Conservation (phyloP, 2,797 vertebrate species). For the Alcedo atthis region DNA sequence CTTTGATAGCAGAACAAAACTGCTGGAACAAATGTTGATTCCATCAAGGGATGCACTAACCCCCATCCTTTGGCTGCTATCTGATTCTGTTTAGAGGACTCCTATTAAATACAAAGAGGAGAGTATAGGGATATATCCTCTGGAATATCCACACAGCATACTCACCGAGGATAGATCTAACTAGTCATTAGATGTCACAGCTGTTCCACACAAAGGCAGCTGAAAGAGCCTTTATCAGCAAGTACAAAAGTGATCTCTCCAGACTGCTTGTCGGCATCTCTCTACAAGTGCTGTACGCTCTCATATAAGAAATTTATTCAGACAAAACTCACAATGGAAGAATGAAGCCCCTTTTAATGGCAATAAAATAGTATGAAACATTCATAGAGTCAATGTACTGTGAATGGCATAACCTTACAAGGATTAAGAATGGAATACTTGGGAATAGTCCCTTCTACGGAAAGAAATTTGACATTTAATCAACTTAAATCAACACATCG, state of each 20-base stretch:
- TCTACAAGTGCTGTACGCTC: slow-evolving; percentile 54
- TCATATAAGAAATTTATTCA: slow-evolving; percentile 71
- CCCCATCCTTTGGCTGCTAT: slow-evolving; percentile 21
- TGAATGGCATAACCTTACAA: slow-evolving; percentile 48
- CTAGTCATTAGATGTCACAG: slow-evolving; percentile 68
- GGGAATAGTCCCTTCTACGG: background rate
- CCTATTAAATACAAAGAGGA: slow-evolving; percentile 63
- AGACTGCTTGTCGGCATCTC: slow-evolving; percentile 62
- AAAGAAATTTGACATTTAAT: slow-evolving; percentile 42
- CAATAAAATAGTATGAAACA: slow-evolving; percentile 50
- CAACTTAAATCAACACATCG: background rate
- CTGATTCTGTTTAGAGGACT: slow-evolving; percentile 6
- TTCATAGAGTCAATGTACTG: slow-evolving; percentile 44
- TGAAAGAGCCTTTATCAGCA: slow-evolving; percentile 77
- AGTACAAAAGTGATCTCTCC: slow-evolving; percentile 65
- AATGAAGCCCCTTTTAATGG: slow-evolving; percentile 61
- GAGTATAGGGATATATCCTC: slow-evolving; percentile 69
- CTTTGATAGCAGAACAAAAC: slow-evolving; percentile 62
- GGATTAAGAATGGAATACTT: slow-evolving; percentile 31
- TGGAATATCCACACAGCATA: slow-evolving; percentile 66
- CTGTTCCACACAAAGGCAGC: slow-evolving; percentile 72
- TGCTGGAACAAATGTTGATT: slow-evolving; percentile 45
- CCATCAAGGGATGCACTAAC: slow-evolving; percentile 27
- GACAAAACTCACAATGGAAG: slow-evolving; percentile 64
- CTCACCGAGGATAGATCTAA: slow-evolving; percentile 60